phyloP scores from a whole-genome alignment of 2,797 vertebrate genomes.

The Centroberyx gerrardi region DNA sequence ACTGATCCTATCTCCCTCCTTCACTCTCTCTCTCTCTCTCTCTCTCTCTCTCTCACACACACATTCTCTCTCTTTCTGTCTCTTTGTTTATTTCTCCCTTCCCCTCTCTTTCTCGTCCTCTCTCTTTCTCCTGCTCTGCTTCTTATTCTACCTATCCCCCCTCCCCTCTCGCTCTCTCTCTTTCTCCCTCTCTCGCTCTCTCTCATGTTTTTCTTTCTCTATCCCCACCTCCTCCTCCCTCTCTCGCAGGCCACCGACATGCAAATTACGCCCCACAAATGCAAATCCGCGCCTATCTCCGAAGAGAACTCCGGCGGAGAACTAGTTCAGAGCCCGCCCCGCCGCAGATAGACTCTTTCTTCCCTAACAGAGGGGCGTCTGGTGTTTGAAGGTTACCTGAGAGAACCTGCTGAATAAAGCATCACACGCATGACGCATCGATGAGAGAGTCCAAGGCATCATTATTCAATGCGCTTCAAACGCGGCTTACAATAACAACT shows the following conservation, averaged over 20 bases:
- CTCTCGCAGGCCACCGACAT: constrained; percentile 68
- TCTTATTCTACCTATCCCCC: constrained; percentile 7
- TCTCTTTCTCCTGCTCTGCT: constrained; percentile 6
- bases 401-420: constrained; percentile 41
- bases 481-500: background rate
- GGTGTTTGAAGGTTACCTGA: constrained; percentile 61
- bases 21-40: constrained; percentile 1
- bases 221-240: constrained; percentile 15
- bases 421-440: constrained; percentile 17
- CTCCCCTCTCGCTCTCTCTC: background rate
- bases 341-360: constrained; percentile 29
- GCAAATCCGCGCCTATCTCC: constrained; percentile 69
- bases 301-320: constrained; percentile 64
- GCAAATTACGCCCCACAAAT: constrained; percentile 79
- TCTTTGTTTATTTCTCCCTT: background rate
- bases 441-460: background rate
- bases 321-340: constrained; percentile 26
- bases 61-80: background rate
- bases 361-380: constrained; percentile 8
- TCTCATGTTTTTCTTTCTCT: constrained; percentile 41
- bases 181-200: background rate
- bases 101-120: constrained; percentile 18
- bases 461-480: constrained; percentile 25
- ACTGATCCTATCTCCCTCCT: constrained; percentile 55
- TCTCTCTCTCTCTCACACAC: constrained; percentile 16